Evolutionary conservation across 2,888 invertebrate genomes (phyloP), one percentile per base, ranked within the genome.

Genomic region (Folsomia candida): DNA sequence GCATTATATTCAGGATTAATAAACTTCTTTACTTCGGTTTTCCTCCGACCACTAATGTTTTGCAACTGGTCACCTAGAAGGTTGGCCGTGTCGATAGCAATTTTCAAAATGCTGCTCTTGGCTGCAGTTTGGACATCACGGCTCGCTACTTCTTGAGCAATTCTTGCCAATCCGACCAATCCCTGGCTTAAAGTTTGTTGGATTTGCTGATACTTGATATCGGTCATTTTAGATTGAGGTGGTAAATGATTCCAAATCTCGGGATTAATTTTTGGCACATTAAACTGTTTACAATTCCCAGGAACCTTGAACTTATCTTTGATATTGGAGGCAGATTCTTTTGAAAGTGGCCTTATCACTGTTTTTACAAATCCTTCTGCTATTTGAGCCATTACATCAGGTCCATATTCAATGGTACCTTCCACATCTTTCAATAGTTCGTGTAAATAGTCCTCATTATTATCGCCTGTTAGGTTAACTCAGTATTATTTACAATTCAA

Each of bases 261-360:
- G 2, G 61, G 51, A 51, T 72, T 69, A 0, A 67, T 29, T 47
- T 65, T 69, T n/a, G 69, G 72, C 2, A 62, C 62, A 0, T 25
- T 11, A 3, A 66, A 11, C 1, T 20, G 11, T 22, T 61, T 61
- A 6, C 61, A 57, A 54, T 72, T 72, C 1, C 20, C 27, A 2
- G 69, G 69, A 27, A 62, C 6, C 22, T 37, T 37, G 1, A 66
- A n/a, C 25, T 58, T 58, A 2, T 3, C 20, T 27, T 59, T 66
- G 25, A 60, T 14, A 20, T 27, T 26, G 11, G 67, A 61, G 6
- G 4, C n/a, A 2, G 22, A 27, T 6, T 67, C 67, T 51, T 70
- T 70, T 3, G 60, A 57, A 6, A 67, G 2, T 1, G 3, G 26
- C 24, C 54, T 54, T 1, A 4, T 58, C 2, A 28, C 57, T 6